Percentiles rank a stretch among this genome's conserved stretches.
phyloP scores from a whole-genome alignment of 2,797 vertebrate genomes.

The Hyperoplus immaculatus region DNA sequence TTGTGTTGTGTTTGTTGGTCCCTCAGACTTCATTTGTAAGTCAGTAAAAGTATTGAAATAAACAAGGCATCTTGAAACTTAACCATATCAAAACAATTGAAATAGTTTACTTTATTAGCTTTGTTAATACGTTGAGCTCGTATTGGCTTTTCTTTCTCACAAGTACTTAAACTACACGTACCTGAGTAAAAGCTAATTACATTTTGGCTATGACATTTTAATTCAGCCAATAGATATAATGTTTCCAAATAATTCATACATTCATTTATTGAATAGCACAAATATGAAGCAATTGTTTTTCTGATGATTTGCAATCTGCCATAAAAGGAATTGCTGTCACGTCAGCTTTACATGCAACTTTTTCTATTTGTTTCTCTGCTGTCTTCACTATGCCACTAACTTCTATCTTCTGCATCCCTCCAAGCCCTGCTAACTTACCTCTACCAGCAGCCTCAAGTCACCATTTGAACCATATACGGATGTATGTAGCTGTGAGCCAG shows the following conservation, averaged over 20 bases:
- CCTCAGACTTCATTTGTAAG: neutral
- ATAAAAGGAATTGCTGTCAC: constrained; percentile 7
- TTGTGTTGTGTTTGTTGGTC: neutral
- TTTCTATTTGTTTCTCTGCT: neutral
- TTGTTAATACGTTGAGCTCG: neutral
- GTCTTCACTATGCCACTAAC: neutral
- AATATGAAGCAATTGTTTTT: neutral
- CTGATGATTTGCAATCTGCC: constrained; percentile 19
- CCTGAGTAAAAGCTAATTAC: neutral
- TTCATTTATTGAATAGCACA: neutral
- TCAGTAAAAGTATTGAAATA: no score
- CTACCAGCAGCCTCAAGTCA: constrained; percentile 43
- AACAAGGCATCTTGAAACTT: no score
- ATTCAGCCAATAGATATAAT: neutral
- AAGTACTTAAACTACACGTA: neutral
- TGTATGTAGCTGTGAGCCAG: constrained; percentile 39
- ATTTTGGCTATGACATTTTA: neutral
- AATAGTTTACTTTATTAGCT: no score
- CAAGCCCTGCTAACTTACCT: constrained; percentile 7
- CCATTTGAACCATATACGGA: constrained; percentile 53
- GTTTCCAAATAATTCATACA: neutral
- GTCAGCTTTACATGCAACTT: constrained; percentile 3
- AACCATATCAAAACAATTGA: neutral
- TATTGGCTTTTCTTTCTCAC: neutral
- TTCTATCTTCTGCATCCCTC: neutral